Evolutionary conservation across 2,113 vertebrate species (phyloP).

Genomic region (Spea multiplicata): DNA sequence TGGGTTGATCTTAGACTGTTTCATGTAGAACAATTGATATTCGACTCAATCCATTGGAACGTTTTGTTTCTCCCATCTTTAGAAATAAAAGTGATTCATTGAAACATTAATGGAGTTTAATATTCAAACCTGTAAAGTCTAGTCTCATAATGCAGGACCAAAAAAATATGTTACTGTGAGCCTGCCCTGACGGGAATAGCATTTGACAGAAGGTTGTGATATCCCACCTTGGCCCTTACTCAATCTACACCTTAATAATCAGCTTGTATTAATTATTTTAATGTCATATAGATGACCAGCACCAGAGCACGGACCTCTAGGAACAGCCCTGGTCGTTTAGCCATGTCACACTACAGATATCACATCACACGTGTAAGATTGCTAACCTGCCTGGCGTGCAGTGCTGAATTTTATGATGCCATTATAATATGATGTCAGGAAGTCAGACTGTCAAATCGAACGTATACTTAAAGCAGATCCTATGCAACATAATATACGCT

Average conservation of each 20-base stretch:
- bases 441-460: neutral
- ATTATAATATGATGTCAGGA: constrained; percentile 10
- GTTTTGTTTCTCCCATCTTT: neutral
- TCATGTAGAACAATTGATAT: constrained; percentile 32
- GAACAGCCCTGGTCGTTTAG: neutral
- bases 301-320: neutral
- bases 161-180: no score
- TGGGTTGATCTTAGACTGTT: constrained; percentile 24
- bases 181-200: neutral
- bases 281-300: neutral
- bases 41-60: constrained; percentile 32
- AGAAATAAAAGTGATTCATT: neutral
- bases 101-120: neutral
- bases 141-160: neutral
- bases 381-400: neutral
- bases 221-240: neutral
- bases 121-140: neutral
- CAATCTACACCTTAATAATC: neutral
- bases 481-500: neutral
- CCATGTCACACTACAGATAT: constrained; percentile 6
- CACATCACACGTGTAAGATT: neutral
- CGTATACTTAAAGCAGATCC: constrained; percentile 5
- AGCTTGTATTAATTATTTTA: neutral
- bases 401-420: constrained; percentile 2
- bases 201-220: neutral